These are phyloP conservation scores for Micoletzkya japonica DNA, from an alignment of 2,888 invertebrate species.

Conservation along the genomic window DNA sequence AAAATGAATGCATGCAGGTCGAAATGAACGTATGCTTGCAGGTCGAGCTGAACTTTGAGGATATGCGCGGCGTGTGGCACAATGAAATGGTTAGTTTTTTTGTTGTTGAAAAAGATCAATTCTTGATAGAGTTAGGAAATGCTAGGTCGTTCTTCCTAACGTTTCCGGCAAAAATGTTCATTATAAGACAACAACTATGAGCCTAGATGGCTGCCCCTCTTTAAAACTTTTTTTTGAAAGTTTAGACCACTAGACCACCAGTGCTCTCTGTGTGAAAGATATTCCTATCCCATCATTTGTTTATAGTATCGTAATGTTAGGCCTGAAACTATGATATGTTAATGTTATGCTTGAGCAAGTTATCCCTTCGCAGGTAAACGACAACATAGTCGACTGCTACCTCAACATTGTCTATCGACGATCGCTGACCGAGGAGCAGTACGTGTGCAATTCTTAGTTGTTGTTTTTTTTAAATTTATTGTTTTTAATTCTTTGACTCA, in stretches of 20 bases:
- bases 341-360: background rate
- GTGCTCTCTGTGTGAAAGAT: too few relatives aligned
- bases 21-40: background rate
- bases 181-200: too few relatives aligned
- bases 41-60: slow-evolving; percentile 4
- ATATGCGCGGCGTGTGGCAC: slow-evolving; percentile 19
- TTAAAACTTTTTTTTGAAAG: too few relatives aligned
- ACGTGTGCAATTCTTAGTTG: background rate
- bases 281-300: too few relatives aligned
- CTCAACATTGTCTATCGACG: background rate
- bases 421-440: background rate
- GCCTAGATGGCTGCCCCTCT: too few relatives aligned
- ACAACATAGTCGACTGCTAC: slow-evolving; percentile 15
- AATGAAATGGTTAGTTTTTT: slow-evolving; percentile 11
- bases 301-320: background rate
- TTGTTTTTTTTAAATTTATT: background rate
- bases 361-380: slow-evolving; percentile 9
- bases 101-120: too few relatives aligned
- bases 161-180: too few relatives aligned
- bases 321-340: background rate
- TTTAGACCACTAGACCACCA: too few relatives aligned
- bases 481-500: background rate
- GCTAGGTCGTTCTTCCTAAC: too few relatives aligned
- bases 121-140: too few relatives aligned
- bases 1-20: background rate